These are phyloP conservation scores for Antitype chi DNA, from an alignment of 2,888 invertebrate species.

Conservation along the genomic window DNA sequence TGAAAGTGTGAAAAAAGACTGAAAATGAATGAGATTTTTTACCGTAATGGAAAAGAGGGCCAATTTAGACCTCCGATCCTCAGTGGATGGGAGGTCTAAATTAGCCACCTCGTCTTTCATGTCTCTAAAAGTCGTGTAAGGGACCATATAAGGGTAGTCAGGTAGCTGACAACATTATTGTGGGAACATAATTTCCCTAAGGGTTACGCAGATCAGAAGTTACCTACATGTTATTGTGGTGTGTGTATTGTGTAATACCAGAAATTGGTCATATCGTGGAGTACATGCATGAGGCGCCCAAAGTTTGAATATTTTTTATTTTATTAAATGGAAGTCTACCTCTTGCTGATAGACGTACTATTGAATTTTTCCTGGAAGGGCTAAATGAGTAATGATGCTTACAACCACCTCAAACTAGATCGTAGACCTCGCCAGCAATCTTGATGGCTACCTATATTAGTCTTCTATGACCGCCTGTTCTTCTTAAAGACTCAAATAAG, in stretches of 20 bases:
- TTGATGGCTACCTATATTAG: background rate
- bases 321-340: background rate
- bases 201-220: constrained; percentile 18
- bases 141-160: background rate
- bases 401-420: background rate
- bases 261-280: background rate
- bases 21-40: constrained; percentile 1
- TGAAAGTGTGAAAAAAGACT: background rate
- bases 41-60: background rate
- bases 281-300: background rate
- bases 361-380: background rate
- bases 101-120: background rate
- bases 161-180: constrained; percentile 1
- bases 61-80: too few relatives aligned
- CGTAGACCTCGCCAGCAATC: background rate
- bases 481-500: background rate
- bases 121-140: background rate
- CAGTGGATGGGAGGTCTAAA: background rate
- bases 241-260: background rate
- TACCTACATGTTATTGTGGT: background rate
- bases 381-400: background rate
- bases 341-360: background rate
- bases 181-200: constrained; percentile 40
- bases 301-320: background rate
- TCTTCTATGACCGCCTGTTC: background rate